A percentile compares a stretch with the other conserved stretches of the same genome.
phyloP scores from a whole-genome alignment of 2,113 vertebrate genomes.

The Camarhynchus parvulus region DNA sequence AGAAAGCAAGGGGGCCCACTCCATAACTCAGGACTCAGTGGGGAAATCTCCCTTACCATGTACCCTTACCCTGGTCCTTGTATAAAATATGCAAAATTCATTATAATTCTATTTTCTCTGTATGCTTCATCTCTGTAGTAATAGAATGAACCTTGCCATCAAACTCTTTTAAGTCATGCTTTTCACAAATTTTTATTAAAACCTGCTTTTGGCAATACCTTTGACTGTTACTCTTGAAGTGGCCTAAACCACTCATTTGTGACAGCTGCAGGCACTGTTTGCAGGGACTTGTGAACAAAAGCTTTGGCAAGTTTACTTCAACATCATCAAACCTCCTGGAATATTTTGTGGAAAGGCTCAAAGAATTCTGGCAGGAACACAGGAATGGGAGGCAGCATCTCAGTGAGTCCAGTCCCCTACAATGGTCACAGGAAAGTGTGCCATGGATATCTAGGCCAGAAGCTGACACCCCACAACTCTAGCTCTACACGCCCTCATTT shows the following conservation, averaged over 20 bases:
- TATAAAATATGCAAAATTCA: neutral
- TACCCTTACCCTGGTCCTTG: neutral
- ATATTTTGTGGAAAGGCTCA: neutral
- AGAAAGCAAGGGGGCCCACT: neutral
- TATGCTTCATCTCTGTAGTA: neutral
- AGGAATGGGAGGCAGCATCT: neutral
- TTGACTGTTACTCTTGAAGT: neutral
- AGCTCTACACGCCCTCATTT: neutral
- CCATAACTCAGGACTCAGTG: neutral
- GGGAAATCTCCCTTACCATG: neutral
- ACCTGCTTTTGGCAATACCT: neutral
- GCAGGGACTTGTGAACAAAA: neutral
- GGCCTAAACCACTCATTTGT: neutral
- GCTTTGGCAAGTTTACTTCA: neutral
- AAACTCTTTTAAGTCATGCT: neutral
- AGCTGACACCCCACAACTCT: neutral
- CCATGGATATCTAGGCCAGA: neutral
- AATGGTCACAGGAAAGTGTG: neutral
- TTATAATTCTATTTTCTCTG: neutral
- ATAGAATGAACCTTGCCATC: neutral
- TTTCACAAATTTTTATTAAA: neutral
- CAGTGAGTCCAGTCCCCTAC: neutral
- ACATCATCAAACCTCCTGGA: neutral
- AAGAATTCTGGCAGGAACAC: neutral
- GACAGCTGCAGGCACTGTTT: neutral